Conservation (phyloP, 2,113 vertebrate species). For the Nothoprocta perdicaria region DNA sequence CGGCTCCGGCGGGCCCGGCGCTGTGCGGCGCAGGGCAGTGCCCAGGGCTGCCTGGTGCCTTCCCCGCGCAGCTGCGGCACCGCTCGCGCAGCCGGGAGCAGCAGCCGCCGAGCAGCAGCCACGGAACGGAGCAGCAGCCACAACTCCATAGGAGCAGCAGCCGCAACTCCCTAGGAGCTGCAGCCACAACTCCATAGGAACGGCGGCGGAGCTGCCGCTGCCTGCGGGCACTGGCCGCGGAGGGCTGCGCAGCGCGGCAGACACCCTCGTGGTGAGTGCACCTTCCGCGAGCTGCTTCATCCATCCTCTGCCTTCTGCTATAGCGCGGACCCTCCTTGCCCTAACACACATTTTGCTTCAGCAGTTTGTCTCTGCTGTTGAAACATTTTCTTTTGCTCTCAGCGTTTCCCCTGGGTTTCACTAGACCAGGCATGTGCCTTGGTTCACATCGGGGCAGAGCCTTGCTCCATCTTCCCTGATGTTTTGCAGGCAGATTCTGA, state of each 20-base stretch:
- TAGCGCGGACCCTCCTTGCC: rapidly evolving
- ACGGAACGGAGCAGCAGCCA: too few relatives aligned
- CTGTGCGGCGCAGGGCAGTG: slow-evolving; percentile 22
- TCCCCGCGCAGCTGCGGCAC: slow-evolving; percentile 69
- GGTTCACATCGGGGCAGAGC: slow-evolving; percentile 28
- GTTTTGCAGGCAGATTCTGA: not conserved
- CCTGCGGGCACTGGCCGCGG: not conserved
- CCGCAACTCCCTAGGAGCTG: too few relatives aligned
- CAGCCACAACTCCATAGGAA: slow-evolving; percentile 77
- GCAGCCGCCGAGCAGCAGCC: slow-evolving; percentile 47
- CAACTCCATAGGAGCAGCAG: slow-evolving; percentile 80
- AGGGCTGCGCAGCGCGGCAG: slow-evolving; percentile 3
- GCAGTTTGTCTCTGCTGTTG: not conserved
- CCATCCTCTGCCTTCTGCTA: not conserved
- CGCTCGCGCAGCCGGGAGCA: slow-evolving; percentile 22
- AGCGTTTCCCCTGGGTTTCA: not conserved
- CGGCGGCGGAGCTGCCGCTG: slow-evolving; percentile 48
- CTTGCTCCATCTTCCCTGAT: not conserved
- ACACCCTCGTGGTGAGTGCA: slow-evolving; percentile 59
- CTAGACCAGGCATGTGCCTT: not conserved
- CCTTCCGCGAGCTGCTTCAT: slow-evolving; percentile 49
- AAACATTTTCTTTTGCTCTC: not conserved
- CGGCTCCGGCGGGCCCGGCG: not conserved
- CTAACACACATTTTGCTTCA: not conserved
- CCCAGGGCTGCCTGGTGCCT: not conserved